A percentile compares a stretch with the other conserved stretches of the same genome.
Conservation (phyloP, 2,888 invertebrate genomes). For the Erebia aethiops region DNA sequence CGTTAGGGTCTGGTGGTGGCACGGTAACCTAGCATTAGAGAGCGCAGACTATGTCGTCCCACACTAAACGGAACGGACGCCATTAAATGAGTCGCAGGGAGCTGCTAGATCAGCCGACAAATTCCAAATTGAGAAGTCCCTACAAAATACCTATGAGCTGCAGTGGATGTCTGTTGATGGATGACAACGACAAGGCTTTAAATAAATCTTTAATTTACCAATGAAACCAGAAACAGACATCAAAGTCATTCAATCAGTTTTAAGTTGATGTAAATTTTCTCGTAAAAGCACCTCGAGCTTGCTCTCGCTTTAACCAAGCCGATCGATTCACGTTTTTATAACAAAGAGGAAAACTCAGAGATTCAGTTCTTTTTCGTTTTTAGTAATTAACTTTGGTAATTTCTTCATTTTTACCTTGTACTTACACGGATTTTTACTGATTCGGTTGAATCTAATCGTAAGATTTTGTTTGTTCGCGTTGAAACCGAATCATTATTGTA, state of each 20-base stretch:
- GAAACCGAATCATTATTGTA: background rate
- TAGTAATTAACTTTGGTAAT: background rate
- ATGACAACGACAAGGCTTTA: too few species aligned
- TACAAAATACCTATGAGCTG: too few species aligned
- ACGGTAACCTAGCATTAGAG: too few species aligned
- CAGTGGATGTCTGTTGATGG: too few species aligned
- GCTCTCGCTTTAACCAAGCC: background rate
- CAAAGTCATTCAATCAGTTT: background rate
- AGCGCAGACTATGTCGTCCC: too few species aligned
- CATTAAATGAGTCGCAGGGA: too few species aligned
- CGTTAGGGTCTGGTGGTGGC: too few species aligned
- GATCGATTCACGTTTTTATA: constrained; percentile 3
- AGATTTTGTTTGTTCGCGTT: background rate
- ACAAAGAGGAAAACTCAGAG: background rate
- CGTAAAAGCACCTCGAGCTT: background rate
- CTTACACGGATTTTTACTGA: background rate
- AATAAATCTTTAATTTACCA: background rate
- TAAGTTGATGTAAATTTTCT: constrained; percentile 2
- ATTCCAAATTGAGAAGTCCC: too few species aligned
- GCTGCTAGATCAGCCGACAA: too few species aligned
- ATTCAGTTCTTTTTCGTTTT: background rate
- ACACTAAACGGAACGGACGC: too few species aligned
- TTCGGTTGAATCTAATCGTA: background rate
- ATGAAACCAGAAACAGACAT: constrained; percentile 4
- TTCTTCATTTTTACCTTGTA: background rate